Evolutionary conservation across 2,797 vertebrate genomes (phyloP).

Genomic region (Cygnus olor): DNA sequence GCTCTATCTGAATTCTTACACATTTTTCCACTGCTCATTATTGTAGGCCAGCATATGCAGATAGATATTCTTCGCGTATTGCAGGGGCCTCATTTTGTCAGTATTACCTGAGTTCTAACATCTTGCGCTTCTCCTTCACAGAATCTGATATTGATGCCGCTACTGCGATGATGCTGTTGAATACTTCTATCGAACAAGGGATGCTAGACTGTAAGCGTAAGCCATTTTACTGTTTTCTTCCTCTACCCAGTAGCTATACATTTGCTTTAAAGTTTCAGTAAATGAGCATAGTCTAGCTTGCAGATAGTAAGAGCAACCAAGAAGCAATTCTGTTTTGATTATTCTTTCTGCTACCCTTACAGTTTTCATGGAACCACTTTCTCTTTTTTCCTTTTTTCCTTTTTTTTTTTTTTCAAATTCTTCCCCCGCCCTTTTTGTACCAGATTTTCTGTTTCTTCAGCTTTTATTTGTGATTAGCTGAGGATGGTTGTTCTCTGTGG

Average conservation of each 20-base stretch:
- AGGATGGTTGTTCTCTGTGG: background rate
- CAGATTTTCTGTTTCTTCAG: background rate
- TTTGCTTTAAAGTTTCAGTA: background rate
- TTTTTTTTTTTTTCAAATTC: background rate
- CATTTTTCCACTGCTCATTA: background rate
- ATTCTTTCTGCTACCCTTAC: background rate
- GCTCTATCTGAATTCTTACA: background rate
- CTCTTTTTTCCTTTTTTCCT: background rate
- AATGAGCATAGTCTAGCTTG: background rate
- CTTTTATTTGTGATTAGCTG: background rate
- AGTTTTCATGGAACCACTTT: background rate
- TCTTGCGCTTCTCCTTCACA: constrained; percentile 80
- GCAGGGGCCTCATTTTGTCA: background rate
- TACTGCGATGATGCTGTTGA: constrained; percentile 99
- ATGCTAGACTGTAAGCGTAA: constrained; percentile 93
- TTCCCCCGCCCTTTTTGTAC: background rate
- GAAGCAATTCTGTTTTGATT: background rate
- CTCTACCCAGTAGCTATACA: background rate
- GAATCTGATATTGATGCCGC: constrained; percentile 99
- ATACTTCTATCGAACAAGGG: constrained; percentile 97
- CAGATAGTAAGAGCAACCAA: background rate
- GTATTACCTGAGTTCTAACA: background rate
- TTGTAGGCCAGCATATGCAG: background rate
- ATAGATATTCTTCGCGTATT: background rate
- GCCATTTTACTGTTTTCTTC: background rate